Evolutionary conservation across 2,113 vertebrate species (phyloP).

Genomic region (Toxostoma redivivum): DNA sequence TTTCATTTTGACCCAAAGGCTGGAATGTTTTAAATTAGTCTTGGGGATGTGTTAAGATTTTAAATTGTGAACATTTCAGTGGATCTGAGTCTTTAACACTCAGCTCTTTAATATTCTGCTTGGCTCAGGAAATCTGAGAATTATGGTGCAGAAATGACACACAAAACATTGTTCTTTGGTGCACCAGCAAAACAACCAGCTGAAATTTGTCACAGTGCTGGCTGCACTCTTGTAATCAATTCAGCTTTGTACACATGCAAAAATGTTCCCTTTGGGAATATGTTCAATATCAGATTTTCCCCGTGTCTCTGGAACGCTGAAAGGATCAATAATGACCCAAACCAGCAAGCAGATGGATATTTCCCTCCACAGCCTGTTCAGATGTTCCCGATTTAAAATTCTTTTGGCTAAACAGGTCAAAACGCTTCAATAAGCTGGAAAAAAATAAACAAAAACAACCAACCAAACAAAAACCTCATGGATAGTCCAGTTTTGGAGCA

Average conservation of each 20-base stretch:
- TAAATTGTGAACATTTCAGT: not conserved
- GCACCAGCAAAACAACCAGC: not conserved
- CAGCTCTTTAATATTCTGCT: not conserved
- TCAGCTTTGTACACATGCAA: not conserved
- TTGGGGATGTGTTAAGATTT: not conserved
- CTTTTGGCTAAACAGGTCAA: not conserved
- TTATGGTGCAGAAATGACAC: not conserved
- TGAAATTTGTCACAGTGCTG: not conserved
- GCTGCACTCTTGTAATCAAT: not conserved
- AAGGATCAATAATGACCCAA: not conserved
- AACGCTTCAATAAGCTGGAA: not conserved
- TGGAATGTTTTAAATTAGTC: not conserved
- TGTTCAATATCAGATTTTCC: not conserved
- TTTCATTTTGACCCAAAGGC: not conserved
- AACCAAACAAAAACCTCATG: not conserved
- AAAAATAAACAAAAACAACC: too few relatives aligned
- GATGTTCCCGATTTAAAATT: not conserved
- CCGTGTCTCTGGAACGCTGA: not conserved
- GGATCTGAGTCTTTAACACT: not conserved
- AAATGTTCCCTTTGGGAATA: not conserved
- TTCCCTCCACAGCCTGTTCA: not conserved
- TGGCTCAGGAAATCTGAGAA: not conserved
- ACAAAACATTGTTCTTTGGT: not conserved
- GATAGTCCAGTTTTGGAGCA: not conserved
- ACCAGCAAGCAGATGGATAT: not conserved